Evolutionary conservation across 2,888 invertebrate genomes (phyloP).

Genomic region (Idaea aversata): DNA sequence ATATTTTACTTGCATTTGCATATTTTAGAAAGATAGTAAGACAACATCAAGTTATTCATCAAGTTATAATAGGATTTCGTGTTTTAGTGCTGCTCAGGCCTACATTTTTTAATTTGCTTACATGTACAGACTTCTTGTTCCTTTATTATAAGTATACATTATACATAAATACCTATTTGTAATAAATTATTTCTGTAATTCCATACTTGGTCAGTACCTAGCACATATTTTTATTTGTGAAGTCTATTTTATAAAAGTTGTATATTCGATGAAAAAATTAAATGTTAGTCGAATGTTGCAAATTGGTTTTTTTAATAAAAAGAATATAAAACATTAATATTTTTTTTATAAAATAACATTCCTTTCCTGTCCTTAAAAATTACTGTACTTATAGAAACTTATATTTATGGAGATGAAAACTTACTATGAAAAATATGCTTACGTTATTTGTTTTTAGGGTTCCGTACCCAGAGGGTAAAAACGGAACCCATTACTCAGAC

Average conservation of each 20-base stretch:
- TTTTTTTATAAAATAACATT: slow-evolving; percentile 67
- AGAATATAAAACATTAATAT: slow-evolving; percentile 42
- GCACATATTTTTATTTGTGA: slow-evolving; percentile 73
- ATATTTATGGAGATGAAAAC: not conserved
- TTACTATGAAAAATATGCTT: no score
- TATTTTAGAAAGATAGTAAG: no score
- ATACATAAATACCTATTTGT: not conserved
- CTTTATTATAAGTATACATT: not conserved
- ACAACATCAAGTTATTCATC: not conserved
- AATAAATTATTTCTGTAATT: not conserved
- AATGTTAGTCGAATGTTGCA: slow-evolving; percentile 61
- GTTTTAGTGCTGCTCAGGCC: not conserved
- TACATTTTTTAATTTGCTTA: not conserved
- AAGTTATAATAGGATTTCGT: not conserved
- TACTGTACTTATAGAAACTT: not conserved
- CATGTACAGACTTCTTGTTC: not conserved
- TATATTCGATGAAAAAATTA: slow-evolving; percentile 51
- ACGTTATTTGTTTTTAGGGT: no score
- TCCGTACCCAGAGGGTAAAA: no score
- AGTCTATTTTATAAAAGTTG: slow-evolving; percentile 70
- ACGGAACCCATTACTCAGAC: no score
- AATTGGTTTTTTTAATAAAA: slow-evolving; percentile 67
- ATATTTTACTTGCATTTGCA: no score
- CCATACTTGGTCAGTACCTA: slow-evolving; percentile 13
- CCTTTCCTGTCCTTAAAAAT: slow-evolving; percentile 8